A percentile compares a stretch with the other conserved stretches of the same genome.
Conservation (phyloP, 2,113 vertebrate genomes). For the Dolichotis patagonum region DNA sequence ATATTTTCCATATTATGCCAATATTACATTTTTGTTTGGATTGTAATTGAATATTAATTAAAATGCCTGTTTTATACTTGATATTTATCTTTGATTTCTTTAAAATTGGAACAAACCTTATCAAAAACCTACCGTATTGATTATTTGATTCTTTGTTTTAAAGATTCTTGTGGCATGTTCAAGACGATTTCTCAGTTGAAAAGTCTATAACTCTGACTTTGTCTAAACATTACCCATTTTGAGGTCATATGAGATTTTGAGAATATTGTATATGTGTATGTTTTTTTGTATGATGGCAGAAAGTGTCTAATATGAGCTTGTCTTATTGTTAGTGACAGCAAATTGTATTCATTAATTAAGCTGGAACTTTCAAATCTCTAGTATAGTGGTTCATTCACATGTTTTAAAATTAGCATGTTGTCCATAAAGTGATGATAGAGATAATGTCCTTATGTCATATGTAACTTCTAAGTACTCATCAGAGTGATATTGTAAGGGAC, state of each 20-base stretch:
- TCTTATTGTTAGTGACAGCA: background rate
- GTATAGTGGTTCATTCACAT: background rate
- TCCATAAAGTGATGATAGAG: background rate
- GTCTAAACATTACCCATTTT: background rate
- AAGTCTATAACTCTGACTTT: background rate
- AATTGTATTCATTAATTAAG: background rate
- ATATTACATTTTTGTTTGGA: background rate
- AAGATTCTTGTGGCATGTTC: background rate
- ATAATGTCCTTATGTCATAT: background rate
- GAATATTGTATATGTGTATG: background rate
- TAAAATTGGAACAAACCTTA: background rate
- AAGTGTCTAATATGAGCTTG: background rate
- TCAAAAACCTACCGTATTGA: accelerated
- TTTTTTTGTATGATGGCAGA: background rate
- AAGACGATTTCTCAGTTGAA: background rate
- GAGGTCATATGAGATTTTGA: background rate
- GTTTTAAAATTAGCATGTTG: background rate
- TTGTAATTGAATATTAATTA: background rate
- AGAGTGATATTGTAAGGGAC: background rate
- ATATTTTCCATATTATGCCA: background rate
- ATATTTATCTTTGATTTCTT: background rate
- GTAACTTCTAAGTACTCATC: background rate
- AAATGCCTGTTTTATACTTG: background rate
- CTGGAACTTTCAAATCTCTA: background rate
- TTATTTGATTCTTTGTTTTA: background rate